These are phyloP conservation scores for Centropyge bicolor DNA, from an alignment of 2,797 vertebrate species.

Conservation along the genomic window DNA sequence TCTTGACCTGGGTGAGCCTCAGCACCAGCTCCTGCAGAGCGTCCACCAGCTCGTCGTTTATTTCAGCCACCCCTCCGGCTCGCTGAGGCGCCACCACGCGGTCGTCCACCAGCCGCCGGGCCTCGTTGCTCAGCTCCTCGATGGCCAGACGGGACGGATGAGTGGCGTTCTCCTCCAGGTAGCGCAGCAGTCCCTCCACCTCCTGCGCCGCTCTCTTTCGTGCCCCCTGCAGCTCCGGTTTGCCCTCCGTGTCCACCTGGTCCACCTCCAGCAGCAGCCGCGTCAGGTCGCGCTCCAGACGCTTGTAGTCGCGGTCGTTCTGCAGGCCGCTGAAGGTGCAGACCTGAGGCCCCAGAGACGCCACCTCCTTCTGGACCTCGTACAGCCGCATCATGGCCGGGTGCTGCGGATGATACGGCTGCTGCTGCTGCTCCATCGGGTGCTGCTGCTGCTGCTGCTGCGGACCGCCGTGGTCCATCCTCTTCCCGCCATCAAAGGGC, in stretches of 20 bases:
- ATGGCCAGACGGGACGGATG: slow-evolving; percentile 92
- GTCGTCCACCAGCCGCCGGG: slow-evolving; percentile 89
- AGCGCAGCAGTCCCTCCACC: slow-evolving; percentile 92
- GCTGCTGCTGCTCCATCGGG: slow-evolving; percentile 80
- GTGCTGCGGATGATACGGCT: slow-evolving; percentile 87
- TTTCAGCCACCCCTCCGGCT: slow-evolving; percentile 81
- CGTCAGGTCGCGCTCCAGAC: slow-evolving; percentile 91
- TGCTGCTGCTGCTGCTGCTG: slow-evolving; percentile 75
- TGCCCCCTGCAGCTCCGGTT: slow-evolving; percentile 91
- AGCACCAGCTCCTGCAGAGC: slow-evolving; percentile 92
- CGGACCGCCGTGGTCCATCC: slow-evolving; percentile 91
- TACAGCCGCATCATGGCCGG: slow-evolving; percentile 92
- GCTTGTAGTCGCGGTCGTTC: slow-evolving; percentile 92
- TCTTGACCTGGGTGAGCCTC: slow-evolving; percentile 95
- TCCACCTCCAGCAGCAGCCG: slow-evolving; percentile 95
- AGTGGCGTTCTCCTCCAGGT: slow-evolving; percentile 93
- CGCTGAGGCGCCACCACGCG: slow-evolving; percentile 90
- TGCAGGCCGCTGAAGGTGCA: slow-evolving; percentile 93
- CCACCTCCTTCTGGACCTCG: slow-evolving; percentile 92
- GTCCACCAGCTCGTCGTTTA: slow-evolving; percentile 93
- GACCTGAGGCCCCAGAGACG: slow-evolving; percentile 91
- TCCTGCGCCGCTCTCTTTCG: slow-evolving; percentile 93
- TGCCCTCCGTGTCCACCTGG: slow-evolving; percentile 95
- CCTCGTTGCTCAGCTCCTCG: slow-evolving; percentile 90
- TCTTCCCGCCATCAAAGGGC: slow-evolving; percentile 87